Evolutionary conservation across 2,113 vertebrate species (phyloP).

Genomic region (Budorcas taxicolor): DNA sequence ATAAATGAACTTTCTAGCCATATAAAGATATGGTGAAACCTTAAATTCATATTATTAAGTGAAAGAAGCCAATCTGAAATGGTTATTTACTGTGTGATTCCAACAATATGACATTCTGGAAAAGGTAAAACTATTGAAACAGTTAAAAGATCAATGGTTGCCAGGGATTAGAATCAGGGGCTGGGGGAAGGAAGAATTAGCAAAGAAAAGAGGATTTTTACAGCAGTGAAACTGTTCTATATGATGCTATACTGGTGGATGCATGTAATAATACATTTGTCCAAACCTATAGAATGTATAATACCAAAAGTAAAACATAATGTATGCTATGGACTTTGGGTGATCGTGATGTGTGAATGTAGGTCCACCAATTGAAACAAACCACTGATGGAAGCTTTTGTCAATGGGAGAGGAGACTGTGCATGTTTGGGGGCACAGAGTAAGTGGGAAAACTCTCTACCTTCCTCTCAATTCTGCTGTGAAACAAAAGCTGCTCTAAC

Average conservation of each 20-base stretch:
- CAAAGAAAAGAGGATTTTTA: not conserved
- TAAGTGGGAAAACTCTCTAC: not conserved
- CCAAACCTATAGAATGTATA: not conserved
- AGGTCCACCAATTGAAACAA: not conserved
- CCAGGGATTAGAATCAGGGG: no score
- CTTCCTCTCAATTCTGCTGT: not conserved
- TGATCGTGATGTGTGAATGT: not conserved
- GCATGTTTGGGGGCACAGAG: not conserved
- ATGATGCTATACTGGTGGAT: not conserved
- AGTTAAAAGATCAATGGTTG: not conserved
- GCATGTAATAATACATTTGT: not conserved
- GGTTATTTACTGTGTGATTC: not conserved
- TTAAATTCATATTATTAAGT: not conserved
- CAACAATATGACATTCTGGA: not conserved
- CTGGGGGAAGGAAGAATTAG: not conserved
- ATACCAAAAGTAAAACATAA: not conserved
- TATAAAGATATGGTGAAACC: not conserved
- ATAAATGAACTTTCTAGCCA: not conserved
- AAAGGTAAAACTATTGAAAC: not conserved
- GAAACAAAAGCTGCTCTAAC: not conserved
- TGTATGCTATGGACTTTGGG: not conserved
- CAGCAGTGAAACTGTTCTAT: not conserved
- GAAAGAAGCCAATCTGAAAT: not conserved
- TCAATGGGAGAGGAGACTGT: no score
- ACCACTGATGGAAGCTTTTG: not conserved